These are phyloP conservation scores for Morus bassanus DNA, from an alignment of 2,797 vertebrate species.

Conservation along the genomic window DNA sequence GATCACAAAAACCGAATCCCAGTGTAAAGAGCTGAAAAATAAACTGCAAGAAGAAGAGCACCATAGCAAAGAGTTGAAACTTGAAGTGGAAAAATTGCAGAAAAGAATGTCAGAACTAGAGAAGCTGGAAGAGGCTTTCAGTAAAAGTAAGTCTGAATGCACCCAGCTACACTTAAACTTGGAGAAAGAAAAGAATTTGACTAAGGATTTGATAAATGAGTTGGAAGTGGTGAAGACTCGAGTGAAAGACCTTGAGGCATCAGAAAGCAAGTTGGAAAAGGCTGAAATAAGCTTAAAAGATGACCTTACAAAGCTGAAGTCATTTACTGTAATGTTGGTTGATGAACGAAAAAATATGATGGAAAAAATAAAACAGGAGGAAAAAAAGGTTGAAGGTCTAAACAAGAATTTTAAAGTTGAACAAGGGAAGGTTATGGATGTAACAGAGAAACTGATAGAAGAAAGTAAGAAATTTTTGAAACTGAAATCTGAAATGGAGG, in stretches of 20 bases:
- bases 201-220: conserved; percentile 86
- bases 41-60: conserved; percentile 90
- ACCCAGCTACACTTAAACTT: conserved; percentile 84
- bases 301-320: conserved; percentile 92
- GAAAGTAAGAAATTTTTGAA: conserved; percentile 96
- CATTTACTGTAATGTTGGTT: conserved; percentile 89
- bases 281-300: conserved; percentile 88
- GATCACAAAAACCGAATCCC: conserved; percentile 89
- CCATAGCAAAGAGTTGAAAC: conserved; percentile 84
- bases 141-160: conserved; percentile 85
- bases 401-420: conserved; percentile 88
- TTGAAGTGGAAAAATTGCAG: conserved; percentile 92
- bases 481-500: conserved; percentile 93
- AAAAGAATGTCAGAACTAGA: conserved; percentile 92
- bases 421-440: conserved; percentile 91
- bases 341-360: conserved; percentile 92
- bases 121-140: conserved; percentile 88
- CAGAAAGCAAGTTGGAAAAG: conserved; percentile 85
- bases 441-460: conserved; percentile 95
- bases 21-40: conserved; percentile 88
- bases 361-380: conserved; percentile 90
- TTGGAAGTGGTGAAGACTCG: conserved; percentile 84
- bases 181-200: conserved; percentile 87
- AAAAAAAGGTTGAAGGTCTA: conserved; percentile 85
- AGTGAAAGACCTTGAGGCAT: conserved; percentile 88